Evolutionary conservation across 2,113 vertebrate species (phyloP).

Genomic region (Rhineura floridana): DNA sequence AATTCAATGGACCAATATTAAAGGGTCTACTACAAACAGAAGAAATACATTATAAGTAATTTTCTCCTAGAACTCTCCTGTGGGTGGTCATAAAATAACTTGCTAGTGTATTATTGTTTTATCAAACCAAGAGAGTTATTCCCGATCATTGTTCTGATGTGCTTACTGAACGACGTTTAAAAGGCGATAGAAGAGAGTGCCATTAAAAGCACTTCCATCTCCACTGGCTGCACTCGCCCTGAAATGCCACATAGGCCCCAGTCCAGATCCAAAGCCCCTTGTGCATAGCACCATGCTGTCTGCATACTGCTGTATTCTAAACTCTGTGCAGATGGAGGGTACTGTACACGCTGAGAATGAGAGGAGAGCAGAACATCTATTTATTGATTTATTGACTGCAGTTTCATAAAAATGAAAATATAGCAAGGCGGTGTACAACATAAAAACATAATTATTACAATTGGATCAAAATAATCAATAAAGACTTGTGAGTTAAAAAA

Average conservation of each 20-base stretch:
- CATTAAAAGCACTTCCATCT: constrained; percentile 10
- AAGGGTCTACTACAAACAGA: constrained; percentile 1
- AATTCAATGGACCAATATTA: background rate
- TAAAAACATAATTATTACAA: too few species aligned
- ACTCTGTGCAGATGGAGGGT: background rate
- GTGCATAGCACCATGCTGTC: background rate
- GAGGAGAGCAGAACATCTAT: background rate
- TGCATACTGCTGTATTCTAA: background rate
- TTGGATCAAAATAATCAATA: too few species aligned
- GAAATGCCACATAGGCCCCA: constrained; percentile 3
- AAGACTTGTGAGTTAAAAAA: too few species aligned
- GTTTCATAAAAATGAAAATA: too few species aligned
- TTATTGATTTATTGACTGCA: too few species aligned
- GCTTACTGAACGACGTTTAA: background rate
- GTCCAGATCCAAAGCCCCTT: background rate
- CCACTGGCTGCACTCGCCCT: background rate
- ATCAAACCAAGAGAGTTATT: constrained; percentile 18
- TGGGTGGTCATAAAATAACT: constrained; percentile 4
- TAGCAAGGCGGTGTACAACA: too few species aligned
- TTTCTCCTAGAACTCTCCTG: background rate
- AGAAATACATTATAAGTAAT: constrained; percentile 15
- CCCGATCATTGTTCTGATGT: constrained; percentile 19
- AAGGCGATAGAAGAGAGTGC: background rate
- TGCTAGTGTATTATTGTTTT: background rate
- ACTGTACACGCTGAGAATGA: background rate